These are phyloP conservation scores for Acleris literana DNA, from an alignment of 2,888 invertebrate genomes.

Conservation along the genomic window DNA sequence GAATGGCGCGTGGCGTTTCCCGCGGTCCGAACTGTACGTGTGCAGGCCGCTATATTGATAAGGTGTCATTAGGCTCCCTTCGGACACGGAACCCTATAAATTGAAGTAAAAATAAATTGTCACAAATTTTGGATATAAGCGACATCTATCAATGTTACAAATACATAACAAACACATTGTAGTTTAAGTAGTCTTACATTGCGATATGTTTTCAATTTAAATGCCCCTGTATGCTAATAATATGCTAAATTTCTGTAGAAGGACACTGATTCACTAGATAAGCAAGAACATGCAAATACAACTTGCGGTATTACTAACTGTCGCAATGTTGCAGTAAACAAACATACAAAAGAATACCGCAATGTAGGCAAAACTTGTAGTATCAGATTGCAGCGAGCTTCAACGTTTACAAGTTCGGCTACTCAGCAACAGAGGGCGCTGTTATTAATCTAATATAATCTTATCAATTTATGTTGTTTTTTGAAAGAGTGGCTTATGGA, in stretches of 20 bases:
- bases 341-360: background rate
- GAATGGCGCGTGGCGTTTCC: no score
- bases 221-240: constrained; percentile 26
- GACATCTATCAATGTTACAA: background rate
- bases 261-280: constrained; percentile 26
- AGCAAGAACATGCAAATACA: constrained; percentile 19
- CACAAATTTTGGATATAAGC: no score
- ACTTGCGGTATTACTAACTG: background rate
- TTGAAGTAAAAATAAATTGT: no score
- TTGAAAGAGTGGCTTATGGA: no score
- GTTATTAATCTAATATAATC: background rate
- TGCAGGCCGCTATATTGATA: no score
- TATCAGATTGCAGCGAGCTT: background rate
- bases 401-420: background rate
- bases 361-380: background rate
- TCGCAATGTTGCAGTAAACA: background rate
- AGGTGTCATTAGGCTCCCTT: no score
- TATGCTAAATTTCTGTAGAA: constrained; percentile 23
- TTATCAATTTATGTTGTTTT: background rate
- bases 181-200: background rate
- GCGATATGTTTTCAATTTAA: constrained; percentile 10
- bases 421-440: constrained; percentile 25
- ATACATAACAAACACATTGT: background rate
- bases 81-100: no score
- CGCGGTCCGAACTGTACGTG: no score